Base-by-base conservation (phyloP, 2,888 invertebrate genomes). In the Drosophila gaucha region DNA sequence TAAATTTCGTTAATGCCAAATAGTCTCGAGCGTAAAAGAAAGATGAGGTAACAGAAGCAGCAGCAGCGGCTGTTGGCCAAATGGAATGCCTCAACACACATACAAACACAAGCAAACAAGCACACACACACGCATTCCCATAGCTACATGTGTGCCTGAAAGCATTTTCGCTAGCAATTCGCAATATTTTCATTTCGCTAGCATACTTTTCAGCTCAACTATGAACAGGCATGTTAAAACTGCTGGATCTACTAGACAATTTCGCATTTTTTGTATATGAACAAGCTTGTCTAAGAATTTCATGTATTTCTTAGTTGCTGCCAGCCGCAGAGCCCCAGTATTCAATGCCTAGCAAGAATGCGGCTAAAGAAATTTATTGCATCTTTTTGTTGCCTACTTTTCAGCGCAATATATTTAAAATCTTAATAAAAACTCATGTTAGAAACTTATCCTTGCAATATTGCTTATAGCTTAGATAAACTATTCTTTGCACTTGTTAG, bases 1-100 rank as follows among this genome's bases (percentile, higher is more conserved):
- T 89, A 89, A 85, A 89, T 89, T 86, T 76, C 67, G 88, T 86
- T 89, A 89, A 87, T 85, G 88, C 89, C 89, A 75, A 88, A 82
- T 87, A 85, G 87, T 87, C 88, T 85, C 70, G 76, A 87, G 82
- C 89, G 82, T 80, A 87, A 88, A 88, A 89, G 82, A 83, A 88
- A 83, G 86, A 83, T 83, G 82, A 87, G 89, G 86, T 78, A 78
- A 70, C 67, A 75, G 66, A 64, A 67, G 46, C 62, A 47, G 50
- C 60, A 63, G 43, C 58, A 39, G 51, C 39, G 59, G 56, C 59
- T 78, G 55, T 58, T 31, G 67, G 63, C 88, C 82, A 68, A 77
- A 86, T 67, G 80, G 70, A 84, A 88, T 86, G 59, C 63, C 63
- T 46, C 46, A 59, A 50, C 56, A 47, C 28, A 44, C 38, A 41